Percentiles rank a stretch among this genome's conserved stretches.
These are phyloP conservation scores for Drosophila albomicans DNA, from an alignment of 1,140 invertebrate species.

Conservation along the genomic window DNA sequence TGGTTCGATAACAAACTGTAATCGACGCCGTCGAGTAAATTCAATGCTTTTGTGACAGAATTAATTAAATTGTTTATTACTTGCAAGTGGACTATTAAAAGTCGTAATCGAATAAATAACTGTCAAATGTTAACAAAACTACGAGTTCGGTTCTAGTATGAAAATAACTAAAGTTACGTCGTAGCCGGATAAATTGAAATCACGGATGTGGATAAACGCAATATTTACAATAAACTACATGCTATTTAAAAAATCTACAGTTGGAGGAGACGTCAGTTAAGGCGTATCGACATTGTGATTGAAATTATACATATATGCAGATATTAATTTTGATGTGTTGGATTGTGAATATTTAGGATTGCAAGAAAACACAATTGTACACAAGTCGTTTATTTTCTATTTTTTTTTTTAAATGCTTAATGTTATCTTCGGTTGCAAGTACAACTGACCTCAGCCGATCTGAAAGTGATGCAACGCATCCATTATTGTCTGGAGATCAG, in stretches of 20 bases:
- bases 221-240: too few relatives aligned
- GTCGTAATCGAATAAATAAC: not conserved
- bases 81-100: too few relatives aligned
- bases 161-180: too few relatives aligned
- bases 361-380: not conserved
- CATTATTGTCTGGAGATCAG: conserved; percentile 62
- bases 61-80: not conserved
- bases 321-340: too few relatives aligned
- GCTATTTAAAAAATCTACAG: too few relatives aligned
- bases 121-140: not conserved
- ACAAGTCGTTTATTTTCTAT: not conserved
- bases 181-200: too few relatives aligned
- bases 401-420: not conserved
- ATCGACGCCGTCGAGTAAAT: not conserved
- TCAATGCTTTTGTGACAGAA: not conserved
- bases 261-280: too few relatives aligned
- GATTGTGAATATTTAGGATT: not conserved
- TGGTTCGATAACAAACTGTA: conserved; percentile 4
- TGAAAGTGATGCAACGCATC: conserved; percentile 76
- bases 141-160: too few relatives aligned
- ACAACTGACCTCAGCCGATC: conserved; percentile 31
- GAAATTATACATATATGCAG: too few relatives aligned
- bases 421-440: not conserved
- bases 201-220: too few relatives aligned
- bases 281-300: too few relatives aligned